Evolutionary conservation across 1,140 invertebrate species (phyloP), one percentile per base, ranked within the genome.

Genomic region (Dendrolimus punctatus): DNA sequence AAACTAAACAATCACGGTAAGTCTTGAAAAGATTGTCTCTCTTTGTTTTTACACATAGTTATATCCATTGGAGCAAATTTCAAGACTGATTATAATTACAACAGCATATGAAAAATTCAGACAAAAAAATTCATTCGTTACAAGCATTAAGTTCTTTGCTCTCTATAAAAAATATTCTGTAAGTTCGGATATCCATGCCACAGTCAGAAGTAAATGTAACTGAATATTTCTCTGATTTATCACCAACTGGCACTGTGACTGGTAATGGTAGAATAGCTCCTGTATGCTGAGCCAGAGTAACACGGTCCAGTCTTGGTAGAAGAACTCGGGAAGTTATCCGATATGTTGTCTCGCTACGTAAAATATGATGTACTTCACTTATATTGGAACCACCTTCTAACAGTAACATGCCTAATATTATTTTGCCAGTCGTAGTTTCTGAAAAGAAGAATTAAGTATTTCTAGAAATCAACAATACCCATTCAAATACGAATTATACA

Each of bases 121-220:
- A 47, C 5, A 36, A 23, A 47, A 36, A 47, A 47, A 6, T 4
- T 47, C 6, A 23, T 6, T 6, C 6, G 6, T 7, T 37, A 47
- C 23, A 47, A 36, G 38, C 38, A 53, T 41, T 53, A 45, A 39
- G 6, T 46, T 10, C 40, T 2, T 7, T 7, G 45, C 8, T 52
- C 46, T 73, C 66, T 47, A 73, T 64, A 44, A 85, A 83, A 8
- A 82, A 38, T 44, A 85, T 70, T 56, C 66, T 78, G 49, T 85
- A 85, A 23, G 75, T 80, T 5, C 82, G 72, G 49, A 85, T 73
- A 48, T 85, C 82, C 74, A 80, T 77, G 44, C 77, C 80, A 51
- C 79, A 81, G 8, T 82, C 79, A 8, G 82, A 85, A n/a, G 75
- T 81, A 4, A 85, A 62, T 8, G 72, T 76, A 5, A 85, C 55